Base-by-base conservation (phyloP, 2,797 vertebrate species). In the Notolepis coatsorum region DNA sequence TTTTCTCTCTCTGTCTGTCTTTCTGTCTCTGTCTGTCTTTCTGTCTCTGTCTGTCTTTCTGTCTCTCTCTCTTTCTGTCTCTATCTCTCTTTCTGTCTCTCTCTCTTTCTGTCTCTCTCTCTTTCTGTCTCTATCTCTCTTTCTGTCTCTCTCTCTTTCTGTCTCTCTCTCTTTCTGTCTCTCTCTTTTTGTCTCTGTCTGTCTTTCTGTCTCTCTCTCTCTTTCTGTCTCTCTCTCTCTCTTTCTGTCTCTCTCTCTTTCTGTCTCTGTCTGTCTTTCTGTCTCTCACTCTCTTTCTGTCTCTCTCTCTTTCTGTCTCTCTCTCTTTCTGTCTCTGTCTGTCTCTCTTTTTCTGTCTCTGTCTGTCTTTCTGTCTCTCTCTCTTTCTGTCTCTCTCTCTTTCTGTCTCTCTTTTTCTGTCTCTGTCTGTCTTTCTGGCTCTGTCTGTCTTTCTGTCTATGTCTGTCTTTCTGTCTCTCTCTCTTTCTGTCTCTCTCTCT, bases 391-490 rank as follows among this genome's bases (percentile, higher is more conserved):
- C 43, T 46, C 30, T 52, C 18, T 5, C 18, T 6, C n/a, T n/a
- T n/a, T n/a, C n/a, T n/a, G n/a, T n/a, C n/a, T n/a, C n/a, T n/a
- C n/a, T n/a, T n/a, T n/a, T n/a, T n/a, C n/a, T n/a, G n/a, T n/a
- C n/a, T n/a, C n/a, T n/a, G n/a, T n/a, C n/a, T n/a, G n/a, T n/a
- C n/a, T n/a, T n/a, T n/a, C n/a, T n/a, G n/a, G n/a, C n/a, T n/a
- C n/a, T n/a, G n/a, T n/a, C n/a, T n/a, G n/a, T n/a, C n/a, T n/a
- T n/a, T n/a, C n/a, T n/a, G n/a, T n/a, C n/a, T 87, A 82, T 84
- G 85, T 79, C 45, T 51, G 67, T 83, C 82, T 55, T 53, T 62
- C 46, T 42, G 67, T 80, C 85, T 81, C 84, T 88, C 78, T 86
- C n/a, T n/a, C 31, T 13, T 9, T 35, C 31, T 35, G 82, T 79